Conservation (phyloP, 1,140 invertebrate genomes). For the Drosophila bocki region DNA sequence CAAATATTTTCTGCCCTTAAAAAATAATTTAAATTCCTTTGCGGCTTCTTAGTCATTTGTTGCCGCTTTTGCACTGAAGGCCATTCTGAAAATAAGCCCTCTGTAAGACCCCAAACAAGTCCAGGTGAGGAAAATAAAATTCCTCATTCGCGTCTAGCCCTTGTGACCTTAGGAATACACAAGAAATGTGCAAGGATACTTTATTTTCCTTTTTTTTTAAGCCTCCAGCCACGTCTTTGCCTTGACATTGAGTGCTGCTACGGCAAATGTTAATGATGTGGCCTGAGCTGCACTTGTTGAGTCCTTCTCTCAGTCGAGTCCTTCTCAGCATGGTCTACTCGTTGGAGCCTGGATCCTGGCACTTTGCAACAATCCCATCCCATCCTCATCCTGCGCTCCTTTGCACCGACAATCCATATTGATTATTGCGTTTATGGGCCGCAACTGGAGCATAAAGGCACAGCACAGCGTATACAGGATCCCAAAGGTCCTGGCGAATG, state of each 20-base stretch:
- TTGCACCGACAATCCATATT: slow-evolving; percentile 64
- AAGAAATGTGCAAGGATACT: slow-evolving; percentile 16
- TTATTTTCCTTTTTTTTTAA: not conserved
- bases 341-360: slow-evolving; percentile 15
- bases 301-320: slow-evolving; percentile 10
- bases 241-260: slow-evolving; percentile 62
- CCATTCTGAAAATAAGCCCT: slow-evolving; percentile 12
- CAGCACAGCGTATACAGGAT: slow-evolving; percentile 16
- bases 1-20: not conserved
- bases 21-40: not conserved
- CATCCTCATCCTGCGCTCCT: not conserved
- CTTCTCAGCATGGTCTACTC: slow-evolving; percentile 2
- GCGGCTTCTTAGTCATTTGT: not conserved
- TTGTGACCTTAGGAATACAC: slow-evolving; percentile 36
- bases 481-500: slow-evolving; percentile 35
- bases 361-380: slow-evolving; percentile 27
- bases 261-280: slow-evolving; percentile 75
- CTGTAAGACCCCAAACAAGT: not conserved
- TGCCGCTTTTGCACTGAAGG: slow-evolving; percentile 1
- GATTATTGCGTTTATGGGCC: slow-evolving; percentile 76
- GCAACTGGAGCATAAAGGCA: slow-evolving; percentile 55
- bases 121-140: slow-evolving; percentile 18
- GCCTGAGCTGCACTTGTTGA: slow-evolving; percentile 79
- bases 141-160: slow-evolving; percentile 24
- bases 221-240: slow-evolving; percentile 32